Evolutionary conservation across 2,797 vertebrate genomes (phyloP).

Genomic region (Gallinago stenura): DNA sequence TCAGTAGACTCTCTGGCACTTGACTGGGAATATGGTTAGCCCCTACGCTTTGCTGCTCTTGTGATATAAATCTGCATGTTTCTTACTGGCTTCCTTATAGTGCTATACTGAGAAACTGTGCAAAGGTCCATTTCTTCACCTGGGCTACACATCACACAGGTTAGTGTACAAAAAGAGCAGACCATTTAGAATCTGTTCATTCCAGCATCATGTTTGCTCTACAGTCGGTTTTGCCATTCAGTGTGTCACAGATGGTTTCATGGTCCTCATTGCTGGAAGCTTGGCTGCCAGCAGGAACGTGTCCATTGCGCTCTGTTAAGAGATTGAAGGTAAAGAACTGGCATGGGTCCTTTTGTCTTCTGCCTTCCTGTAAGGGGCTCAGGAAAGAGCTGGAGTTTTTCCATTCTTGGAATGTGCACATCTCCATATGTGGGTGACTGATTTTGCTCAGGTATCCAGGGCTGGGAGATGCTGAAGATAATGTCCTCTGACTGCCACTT

Average conservation of each 20-base stretch:
- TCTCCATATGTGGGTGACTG: slow-evolving; percentile 80
- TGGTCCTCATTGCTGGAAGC: background rate
- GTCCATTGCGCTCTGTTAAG: slow-evolving; percentile 76
- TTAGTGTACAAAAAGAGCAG: background rate
- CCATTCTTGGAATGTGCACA: slow-evolving; percentile 82
- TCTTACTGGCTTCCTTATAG: background rate
- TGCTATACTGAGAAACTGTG: background rate
- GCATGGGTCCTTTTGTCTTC: slow-evolving; percentile 37
- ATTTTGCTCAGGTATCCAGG: slow-evolving; percentile 85
- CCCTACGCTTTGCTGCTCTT: background rate
- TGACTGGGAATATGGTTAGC: background rate
- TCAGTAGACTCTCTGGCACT: background rate
- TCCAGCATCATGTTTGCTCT: slow-evolving; percentile 18
- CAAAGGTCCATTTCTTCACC: background rate
- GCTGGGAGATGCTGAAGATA: slow-evolving; percentile 88
- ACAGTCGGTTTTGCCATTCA: slow-evolving; percentile 21
- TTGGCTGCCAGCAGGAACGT: slow-evolving; percentile 13
- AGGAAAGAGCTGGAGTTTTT: slow-evolving; percentile 76
- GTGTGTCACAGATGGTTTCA: background rate
- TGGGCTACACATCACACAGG: rapidly evolving
- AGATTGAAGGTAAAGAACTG: slow-evolving; percentile 73
- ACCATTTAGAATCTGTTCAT: background rate
- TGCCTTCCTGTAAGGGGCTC: slow-evolving; percentile 67
- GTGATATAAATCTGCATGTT: background rate
- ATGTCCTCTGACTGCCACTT: slow-evolving; percentile 91